Base-by-base conservation (phyloP, 2,888 invertebrate genomes). In the Trissonchulus latispiculum region DNA sequence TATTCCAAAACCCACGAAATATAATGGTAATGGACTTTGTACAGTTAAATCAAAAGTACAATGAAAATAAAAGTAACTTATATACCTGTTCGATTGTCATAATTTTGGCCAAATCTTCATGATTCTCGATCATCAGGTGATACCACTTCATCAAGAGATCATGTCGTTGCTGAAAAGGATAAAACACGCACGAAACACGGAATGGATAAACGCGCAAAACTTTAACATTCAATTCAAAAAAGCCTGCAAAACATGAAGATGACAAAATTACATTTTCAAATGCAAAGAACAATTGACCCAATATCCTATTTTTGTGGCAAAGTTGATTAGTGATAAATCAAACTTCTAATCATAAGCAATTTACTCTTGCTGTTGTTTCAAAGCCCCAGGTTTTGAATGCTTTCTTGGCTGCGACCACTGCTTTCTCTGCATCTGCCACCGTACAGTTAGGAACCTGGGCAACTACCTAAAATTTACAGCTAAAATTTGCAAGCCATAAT, bases 1-100 rank as follows among this genome's bases (percentile, higher is more conserved):
- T n/a, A n/a, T n/a, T n/a, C n/a, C n/a, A n/a, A n/a, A n/a, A n/a
- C n/a, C n/a, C n/a, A n/a, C n/a, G n/a, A n/a, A n/a, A n/a, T n/a
- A n/a, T n/a, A n/a, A n/a, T n/a, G n/a, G n/a, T n/a, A n/a, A n/a
- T n/a, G n/a, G n/a, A n/a, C n/a, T n/a, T n/a, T n/a, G n/a, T n/a
- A n/a, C n/a, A n/a, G n/a, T n/a, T n/a, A n/a, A n/a, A n/a, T n/a
- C n/a, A n/a, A n/a, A n/a, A n/a, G n/a, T n/a, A n/a, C n/a, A n/a
- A n/a, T n/a, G n/a, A n/a, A n/a, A n/a, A n/a, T n/a, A n/a, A n/a
- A n/a, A n/a, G n/a, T n/a, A n/a, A n/a, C n/a, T n/a, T n/a, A n/a
- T n/a, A n/a, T 90, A 88, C 67, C 71, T 90, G 89, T 84, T 94
- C 94, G 0, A 89, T 86, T 0, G 92, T 92, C 81, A 95, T 87